Evolutionary conservation across 2,797 vertebrate genomes (phyloP).

Genomic region (Arrhamphus sclerolepis): DNA sequence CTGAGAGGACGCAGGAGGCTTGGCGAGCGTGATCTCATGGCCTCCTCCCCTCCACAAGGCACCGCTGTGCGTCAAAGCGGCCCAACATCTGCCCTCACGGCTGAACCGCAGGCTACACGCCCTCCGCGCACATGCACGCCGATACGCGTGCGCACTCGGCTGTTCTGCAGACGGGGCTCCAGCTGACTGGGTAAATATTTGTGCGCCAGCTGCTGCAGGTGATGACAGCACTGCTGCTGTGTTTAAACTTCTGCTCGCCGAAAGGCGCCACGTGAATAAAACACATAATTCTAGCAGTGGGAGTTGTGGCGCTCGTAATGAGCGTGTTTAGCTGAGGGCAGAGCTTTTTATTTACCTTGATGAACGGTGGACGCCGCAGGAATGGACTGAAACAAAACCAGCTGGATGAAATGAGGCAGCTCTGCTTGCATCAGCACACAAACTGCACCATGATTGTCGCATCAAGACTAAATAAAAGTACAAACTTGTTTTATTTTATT

Average conservation of each 20-base stretch:
- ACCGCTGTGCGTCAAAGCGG: conserved; percentile 42
- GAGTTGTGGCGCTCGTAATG: conserved; percentile 58
- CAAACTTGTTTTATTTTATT: no score
- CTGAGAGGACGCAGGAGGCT: conserved; percentile 32
- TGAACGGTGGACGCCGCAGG: conserved; percentile 42
- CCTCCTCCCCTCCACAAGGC: conserved; percentile 63
- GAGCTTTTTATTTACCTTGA: conserved; percentile 58
- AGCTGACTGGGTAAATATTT: conserved; percentile 59
- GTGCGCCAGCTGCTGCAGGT: conserved; percentile 27
- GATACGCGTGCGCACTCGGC: conserved; percentile 43
- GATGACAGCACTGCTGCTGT: conserved; percentile 23
- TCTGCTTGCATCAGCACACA: conserved; percentile 1
- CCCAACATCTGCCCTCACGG: conserved; percentile 21
- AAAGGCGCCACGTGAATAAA: conserved; percentile 47
- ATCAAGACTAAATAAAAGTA: no score
- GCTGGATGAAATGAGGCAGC: conserved; percentile 2
- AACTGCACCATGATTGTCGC: no score
- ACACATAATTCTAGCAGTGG: conserved; percentile 50
- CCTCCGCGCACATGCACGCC: conserved; percentile 21
- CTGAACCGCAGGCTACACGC: conserved; percentile 32
- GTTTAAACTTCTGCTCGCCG: conserved; percentile 26
- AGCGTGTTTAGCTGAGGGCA: conserved; percentile 37
- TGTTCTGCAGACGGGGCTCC: no score
- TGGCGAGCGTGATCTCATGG: conserved; percentile 50
- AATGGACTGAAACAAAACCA: conserved; percentile 48